Evolutionary conservation across 2,797 vertebrate species (phyloP).

Genomic region (Menidia menidia): DNA sequence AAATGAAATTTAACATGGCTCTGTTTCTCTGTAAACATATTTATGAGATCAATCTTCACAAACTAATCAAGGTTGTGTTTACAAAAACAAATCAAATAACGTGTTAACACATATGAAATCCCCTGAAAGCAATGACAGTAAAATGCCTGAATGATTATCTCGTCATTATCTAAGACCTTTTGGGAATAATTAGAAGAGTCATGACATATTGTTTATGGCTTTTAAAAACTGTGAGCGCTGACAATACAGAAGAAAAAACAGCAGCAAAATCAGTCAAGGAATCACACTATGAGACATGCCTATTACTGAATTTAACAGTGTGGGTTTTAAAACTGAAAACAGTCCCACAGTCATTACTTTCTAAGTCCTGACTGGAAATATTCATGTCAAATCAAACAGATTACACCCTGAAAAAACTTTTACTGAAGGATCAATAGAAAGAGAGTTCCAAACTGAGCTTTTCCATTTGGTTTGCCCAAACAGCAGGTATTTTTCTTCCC

Average conservation of each 20-base stretch:
- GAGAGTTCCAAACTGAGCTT: background rate
- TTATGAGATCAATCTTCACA: background rate
- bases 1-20: background rate
- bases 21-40: too few relatives aligned
- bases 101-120: background rate
- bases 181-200: constrained; percentile 16
- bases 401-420: background rate
- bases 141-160: background rate
- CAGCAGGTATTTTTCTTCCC: background rate
- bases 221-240: background rate
- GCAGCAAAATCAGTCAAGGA: constrained; percentile 7
- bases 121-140: background rate
- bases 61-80: background rate
- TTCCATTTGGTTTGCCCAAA: background rate
- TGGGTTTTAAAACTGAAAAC: constrained; percentile 20
- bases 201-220: constrained; percentile 7
- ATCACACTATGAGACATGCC: background rate
- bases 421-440: constrained; percentile 14
- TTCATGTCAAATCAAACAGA: constrained; percentile 7
- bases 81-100: background rate
- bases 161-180: constrained; percentile 12
- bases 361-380: background rate
- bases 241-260: constrained; percentile 19
- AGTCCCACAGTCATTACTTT: constrained; percentile 12
- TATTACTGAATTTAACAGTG: constrained; percentile 11